Conservation (phyloP, 2,113 vertebrate species). For the Chaenocephalus aceratus region DNA sequence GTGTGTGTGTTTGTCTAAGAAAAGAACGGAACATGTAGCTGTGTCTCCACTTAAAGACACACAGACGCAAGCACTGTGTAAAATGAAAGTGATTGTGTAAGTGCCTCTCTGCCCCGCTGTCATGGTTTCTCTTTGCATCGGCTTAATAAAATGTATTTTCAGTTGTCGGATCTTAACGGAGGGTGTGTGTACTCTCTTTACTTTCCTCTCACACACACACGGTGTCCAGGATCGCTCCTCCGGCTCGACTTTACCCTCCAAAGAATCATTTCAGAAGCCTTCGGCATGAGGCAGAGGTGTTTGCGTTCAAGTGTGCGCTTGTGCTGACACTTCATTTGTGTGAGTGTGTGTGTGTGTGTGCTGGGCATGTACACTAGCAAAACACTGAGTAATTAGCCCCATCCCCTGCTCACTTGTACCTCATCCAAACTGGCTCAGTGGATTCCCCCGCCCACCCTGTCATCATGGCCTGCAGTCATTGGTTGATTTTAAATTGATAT, state of each 20-base stretch:
- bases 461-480: slow-evolving; percentile 59
- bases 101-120: slow-evolving; percentile 74
- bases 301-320: slow-evolving; percentile 2
- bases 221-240: neutral
- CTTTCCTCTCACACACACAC: slow-evolving; percentile 3
- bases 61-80: slow-evolving; percentile 57
- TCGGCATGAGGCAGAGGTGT: slow-evolving; percentile 42
- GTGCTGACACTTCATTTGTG: slow-evolving; percentile 4
- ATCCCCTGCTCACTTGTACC: slow-evolving; percentile 27
- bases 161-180: slow-evolving; percentile 52
- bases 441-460: neutral
- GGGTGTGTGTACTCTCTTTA: slow-evolving; percentile 49
- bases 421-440: slow-evolving; percentile 57
- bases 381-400: slow-evolving; percentile 47
- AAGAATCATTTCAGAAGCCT: slow-evolving; percentile 19
- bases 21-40: slow-evolving; percentile 59
- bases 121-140: slow-evolving; percentile 54
- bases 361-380: slow-evolving; percentile 73
- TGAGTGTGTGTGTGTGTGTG: slow-evolving; percentile 33
- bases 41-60: slow-evolving; percentile 47
- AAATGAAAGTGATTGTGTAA: slow-evolving; percentile 66
- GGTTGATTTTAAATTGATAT: slow-evolving; percentile 55
- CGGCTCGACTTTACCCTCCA: slow-evolving; percentile 10
- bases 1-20: slow-evolving; percentile 48
- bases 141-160: slow-evolving; percentile 70